A percentile compares a stretch with the other conserved stretches of the same genome.
phyloP scores from a whole-genome alignment of 37 sponge, comb jelly and placozoan species.

The Geodia barretti region DNA sequence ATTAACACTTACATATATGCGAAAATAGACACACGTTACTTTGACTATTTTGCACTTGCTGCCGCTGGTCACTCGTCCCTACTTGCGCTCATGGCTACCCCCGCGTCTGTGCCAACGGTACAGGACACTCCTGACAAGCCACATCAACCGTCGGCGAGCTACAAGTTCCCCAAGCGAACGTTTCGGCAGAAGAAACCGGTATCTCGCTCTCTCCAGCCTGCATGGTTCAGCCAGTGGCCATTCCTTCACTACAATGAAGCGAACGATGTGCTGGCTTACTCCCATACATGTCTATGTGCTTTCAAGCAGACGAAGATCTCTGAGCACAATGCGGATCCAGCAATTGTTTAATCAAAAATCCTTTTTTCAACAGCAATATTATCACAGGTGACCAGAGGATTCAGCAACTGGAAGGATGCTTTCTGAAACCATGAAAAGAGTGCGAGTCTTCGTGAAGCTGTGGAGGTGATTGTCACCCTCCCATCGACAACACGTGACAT shows the following conservation, averaged over 20 bases:
- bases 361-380: neutral
- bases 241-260: constrained; percentile 57
- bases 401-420: constrained; percentile 62
- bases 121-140: constrained; percentile 3
- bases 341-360: constrained; percentile 32
- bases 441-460: constrained; percentile 17
- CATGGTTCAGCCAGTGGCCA: constrained; percentile 44
- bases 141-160: constrained; percentile 21
- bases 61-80: neutral
- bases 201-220: constrained; percentile 24
- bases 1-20: no score
- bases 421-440: neutral
- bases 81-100: neutral
- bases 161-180: constrained; percentile 37
- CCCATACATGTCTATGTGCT: constrained; percentile 29
- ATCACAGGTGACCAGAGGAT: constrained; percentile 34
- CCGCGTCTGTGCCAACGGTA: neutral
- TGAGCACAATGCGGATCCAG: constrained; percentile 47
- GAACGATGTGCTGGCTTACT: constrained; percentile 29
- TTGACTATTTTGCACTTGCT: neutral
- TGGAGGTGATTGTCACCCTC: constrained; percentile 1
- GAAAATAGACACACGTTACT: no score
- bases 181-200: constrained; percentile 45
- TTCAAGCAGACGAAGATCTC: constrained; percentile 19
- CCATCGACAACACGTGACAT: constrained; percentile 3